A percentile compares a stretch with the other conserved stretches of the same genome.
phyloP scores from a whole-genome alignment of 2,888 invertebrate species.

The Drosophila nr. medialis region DNA sequence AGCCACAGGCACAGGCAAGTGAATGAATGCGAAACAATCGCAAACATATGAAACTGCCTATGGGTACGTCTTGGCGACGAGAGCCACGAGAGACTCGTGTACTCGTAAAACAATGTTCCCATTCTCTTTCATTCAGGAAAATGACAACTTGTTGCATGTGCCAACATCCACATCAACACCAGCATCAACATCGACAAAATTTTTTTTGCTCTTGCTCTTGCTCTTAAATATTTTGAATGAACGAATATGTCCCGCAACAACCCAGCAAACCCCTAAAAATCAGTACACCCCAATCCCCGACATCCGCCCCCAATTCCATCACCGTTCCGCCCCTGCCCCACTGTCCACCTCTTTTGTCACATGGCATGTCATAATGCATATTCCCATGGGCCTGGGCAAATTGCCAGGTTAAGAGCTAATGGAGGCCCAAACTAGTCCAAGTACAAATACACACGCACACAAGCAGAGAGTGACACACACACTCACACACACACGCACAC shows the following conservation, averaged over 20 bases:
- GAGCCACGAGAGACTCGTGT: neutral
- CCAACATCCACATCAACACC: neutral
- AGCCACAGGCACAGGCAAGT: neutral
- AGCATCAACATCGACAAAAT: neutral
- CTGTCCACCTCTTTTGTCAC: neutral
- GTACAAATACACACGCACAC: constrained; percentile 49
- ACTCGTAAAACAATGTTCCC: neutral
- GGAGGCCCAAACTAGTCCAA: constrained; percentile 70
- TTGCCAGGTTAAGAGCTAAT: constrained; percentile 58
- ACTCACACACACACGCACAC: neutral
- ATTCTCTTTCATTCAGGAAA: constrained; percentile 33
- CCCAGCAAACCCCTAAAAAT: neutral
- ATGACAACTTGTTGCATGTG: constrained; percentile 46
- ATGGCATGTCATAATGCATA: constrained; percentile 52
- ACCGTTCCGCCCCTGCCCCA: too few relatives aligned
- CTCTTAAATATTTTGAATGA: neutral
- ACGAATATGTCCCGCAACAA: neutral
- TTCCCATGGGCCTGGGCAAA: constrained; percentile 65
- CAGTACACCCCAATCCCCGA: neutral
- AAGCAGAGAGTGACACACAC: neutral
- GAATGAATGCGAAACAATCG: neutral
- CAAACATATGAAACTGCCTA: neutral
- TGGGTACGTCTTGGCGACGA: neutral
- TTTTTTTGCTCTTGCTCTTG: neutral
- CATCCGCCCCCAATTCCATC: too few relatives aligned